phyloP scores from a whole-genome alignment of 2,888 invertebrate genomes.

The Lathronympha strigana region DNA sequence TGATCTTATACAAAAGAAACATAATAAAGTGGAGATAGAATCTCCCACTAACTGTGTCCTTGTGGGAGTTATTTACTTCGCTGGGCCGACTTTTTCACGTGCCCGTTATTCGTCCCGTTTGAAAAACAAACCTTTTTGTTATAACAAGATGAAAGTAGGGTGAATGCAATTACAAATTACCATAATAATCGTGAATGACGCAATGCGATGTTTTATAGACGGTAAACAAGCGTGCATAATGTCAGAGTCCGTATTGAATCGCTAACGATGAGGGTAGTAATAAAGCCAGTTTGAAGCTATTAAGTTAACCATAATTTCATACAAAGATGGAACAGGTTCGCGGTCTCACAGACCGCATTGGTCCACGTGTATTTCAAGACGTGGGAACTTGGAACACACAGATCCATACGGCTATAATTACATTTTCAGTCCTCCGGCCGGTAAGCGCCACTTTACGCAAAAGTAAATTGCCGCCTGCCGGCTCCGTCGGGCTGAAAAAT shows the following conservation, averaged over 20 bases:
- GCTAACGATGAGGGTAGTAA: conserved; percentile 58
- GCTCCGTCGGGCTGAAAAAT: no score
- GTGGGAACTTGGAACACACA: conserved; percentile 23
- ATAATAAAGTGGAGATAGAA: conserved; percentile 84
- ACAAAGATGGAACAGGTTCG: conserved; percentile 45
- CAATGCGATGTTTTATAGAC: conserved; percentile 48
- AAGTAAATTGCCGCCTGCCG: no score
- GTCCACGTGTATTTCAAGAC: conserved; percentile 57
- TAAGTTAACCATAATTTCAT: conserved; percentile 55
- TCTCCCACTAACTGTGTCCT: conserved; percentile 84
- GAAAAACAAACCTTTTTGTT: conserved; percentile 52
- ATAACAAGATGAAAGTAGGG: conserved; percentile 39
- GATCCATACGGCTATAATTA: conserved; percentile 15
- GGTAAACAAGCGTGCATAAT: conserved; percentile 55
- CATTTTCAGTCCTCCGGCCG: no score
- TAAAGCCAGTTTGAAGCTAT: conserved; percentile 52
- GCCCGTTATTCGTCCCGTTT: conserved; percentile 69
- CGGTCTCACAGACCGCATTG: conserved; percentile 53
- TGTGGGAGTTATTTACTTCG: conserved; percentile 82
- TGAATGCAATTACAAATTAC: conserved; percentile 38
- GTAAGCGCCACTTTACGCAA: no score
- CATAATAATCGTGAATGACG: conserved; percentile 33
- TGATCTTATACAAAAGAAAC: conserved; percentile 82
- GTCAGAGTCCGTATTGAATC: conserved; percentile 61
- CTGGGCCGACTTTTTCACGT: conserved; percentile 78